Evolutionary conservation across 2,113 vertebrate species (phyloP).

Genomic region (Mus spicilegus): DNA sequence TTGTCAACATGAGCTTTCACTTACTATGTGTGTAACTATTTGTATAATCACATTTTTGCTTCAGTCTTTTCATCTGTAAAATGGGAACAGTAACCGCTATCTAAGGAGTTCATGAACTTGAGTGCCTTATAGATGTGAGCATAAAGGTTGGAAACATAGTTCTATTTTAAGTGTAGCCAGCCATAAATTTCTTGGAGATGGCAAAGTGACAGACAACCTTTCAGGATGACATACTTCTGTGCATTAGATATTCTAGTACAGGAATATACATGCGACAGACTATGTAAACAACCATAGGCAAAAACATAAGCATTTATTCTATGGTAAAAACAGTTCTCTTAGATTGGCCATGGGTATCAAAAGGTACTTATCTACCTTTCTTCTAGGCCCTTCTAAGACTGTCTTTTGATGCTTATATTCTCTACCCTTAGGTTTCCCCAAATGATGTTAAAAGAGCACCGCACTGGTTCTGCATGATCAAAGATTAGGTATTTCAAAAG

Average conservation of each 20-base stretch:
- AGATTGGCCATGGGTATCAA: background rate
- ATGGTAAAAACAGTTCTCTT: background rate
- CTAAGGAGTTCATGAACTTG: background rate
- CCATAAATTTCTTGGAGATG: background rate
- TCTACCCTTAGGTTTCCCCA: background rate
- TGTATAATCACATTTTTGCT: background rate
- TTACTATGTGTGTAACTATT: background rate
- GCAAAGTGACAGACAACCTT: background rate
- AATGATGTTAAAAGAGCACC: background rate
- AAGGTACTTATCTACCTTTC: background rate
- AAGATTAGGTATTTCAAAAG: background rate
- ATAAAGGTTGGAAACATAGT: background rate
- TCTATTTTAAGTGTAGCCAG: constrained; percentile 22
- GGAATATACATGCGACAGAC: constrained; percentile 4
- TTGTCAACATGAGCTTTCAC: background rate
- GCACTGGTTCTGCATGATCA: background rate
- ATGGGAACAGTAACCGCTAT: background rate
- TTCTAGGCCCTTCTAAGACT: constrained; percentile 14
- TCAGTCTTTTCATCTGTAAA: constrained; percentile 46
- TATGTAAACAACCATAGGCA: background rate
- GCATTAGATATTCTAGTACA: background rate
- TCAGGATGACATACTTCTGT: background rate
- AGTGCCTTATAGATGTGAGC: background rate
- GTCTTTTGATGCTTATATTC: background rate
- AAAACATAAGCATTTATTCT: background rate